phyloP scores from a whole-genome alignment of 1,140 invertebrate species.

The Bombus haemorrhoidalis region DNA sequence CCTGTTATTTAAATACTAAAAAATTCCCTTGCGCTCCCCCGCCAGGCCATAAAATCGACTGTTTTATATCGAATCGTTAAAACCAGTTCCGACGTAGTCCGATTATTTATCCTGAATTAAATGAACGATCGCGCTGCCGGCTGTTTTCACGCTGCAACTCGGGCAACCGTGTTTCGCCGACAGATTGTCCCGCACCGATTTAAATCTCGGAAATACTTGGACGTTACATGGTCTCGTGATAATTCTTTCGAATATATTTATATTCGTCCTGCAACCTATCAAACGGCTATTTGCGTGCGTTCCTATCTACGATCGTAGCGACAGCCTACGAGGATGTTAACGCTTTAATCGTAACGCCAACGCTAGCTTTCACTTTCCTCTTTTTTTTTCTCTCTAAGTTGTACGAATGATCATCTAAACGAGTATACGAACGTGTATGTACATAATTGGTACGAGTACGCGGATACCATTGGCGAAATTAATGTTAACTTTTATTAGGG shows the following conservation, averaged over 20 bases:
- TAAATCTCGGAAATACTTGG: constrained; percentile 3
- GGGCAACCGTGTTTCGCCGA: background rate
- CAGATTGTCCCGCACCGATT: background rate
- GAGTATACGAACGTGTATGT: too few species aligned
- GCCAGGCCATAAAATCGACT: background rate
- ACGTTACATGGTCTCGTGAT: background rate
- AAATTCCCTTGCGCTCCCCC: background rate
- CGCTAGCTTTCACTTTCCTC: too few species aligned
- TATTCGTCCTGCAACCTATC: too few species aligned
- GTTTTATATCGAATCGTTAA: constrained; percentile 27
- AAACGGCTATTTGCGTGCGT: background rate
- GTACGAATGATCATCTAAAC: too few species aligned
- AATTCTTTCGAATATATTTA: constrained; percentile 15
- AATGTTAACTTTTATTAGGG: too few species aligned
- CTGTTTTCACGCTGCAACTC: constrained; percentile 6
- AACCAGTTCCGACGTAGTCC: background rate
- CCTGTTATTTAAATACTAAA: constrained; percentile 29
- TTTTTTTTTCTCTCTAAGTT: too few species aligned
- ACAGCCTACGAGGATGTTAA: too few species aligned
- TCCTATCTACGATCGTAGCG: background rate
- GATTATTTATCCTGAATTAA: constrained; percentile 45
- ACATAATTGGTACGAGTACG: background rate
- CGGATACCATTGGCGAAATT: too few species aligned
- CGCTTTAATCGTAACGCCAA: too few species aligned
- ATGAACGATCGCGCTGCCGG: constrained; percentile 7